Conservation (phyloP, 2,797 vertebrate species). For the Tadarida brasiliensis region DNA sequence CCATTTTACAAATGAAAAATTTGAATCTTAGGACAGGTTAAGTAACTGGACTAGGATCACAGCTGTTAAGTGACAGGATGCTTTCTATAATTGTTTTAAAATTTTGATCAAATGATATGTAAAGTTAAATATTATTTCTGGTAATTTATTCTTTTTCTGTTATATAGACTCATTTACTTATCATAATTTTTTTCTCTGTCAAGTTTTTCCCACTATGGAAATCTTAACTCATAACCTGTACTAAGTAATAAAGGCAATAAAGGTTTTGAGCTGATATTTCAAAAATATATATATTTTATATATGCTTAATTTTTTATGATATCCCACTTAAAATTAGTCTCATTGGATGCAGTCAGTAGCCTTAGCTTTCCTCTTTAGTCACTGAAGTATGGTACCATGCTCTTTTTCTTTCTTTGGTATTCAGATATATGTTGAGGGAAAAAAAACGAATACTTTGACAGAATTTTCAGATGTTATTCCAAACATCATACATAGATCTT, state of each 20-base stretch:
- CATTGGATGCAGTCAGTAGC: background rate
- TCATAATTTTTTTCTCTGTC: background rate
- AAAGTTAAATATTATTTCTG: constrained; percentile 36
- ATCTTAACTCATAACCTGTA: constrained; percentile 29
- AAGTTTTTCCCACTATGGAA: constrained; percentile 22
- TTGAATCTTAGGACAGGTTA: background rate
- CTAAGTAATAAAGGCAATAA: constrained; percentile 41
- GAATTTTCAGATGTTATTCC: constrained; percentile 14
- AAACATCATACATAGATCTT: background rate
- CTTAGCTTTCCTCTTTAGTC: background rate
- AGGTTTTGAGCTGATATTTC: constrained; percentile 43
- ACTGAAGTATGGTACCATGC: background rate
- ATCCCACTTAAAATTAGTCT: constrained; percentile 22
- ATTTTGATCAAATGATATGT: background rate
- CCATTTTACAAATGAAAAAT: constrained; percentile 19
- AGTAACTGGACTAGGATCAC: background rate
- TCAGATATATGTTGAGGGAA: constrained; percentile 2
- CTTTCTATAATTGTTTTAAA: background rate
- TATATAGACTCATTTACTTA: background rate
- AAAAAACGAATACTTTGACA: background rate
- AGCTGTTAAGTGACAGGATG: background rate
- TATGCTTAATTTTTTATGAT: background rate
- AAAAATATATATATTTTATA: background rate
- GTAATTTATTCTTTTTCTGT: background rate
- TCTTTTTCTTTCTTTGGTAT: background rate